Evolutionary conservation across 2,888 invertebrate genomes (phyloP).

Genomic region (Plutella xylostella): DNA sequence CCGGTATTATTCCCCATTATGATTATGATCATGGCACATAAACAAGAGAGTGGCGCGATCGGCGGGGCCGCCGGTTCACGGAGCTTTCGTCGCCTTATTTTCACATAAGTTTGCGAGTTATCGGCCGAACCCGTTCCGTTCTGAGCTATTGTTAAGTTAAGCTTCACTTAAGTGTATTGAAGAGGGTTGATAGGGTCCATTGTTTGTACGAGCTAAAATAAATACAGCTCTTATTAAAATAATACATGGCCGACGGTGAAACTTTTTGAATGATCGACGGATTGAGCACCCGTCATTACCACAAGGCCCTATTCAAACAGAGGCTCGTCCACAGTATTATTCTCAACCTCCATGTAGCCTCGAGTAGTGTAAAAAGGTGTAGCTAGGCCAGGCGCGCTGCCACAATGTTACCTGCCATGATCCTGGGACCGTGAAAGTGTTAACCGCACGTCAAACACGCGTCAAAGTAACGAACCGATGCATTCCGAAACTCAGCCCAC

Average conservation of each 20-base stretch:
- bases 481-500: conserved; percentile 45
- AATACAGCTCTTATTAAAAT: not conserved
- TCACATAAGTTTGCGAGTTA: conserved; percentile 39
- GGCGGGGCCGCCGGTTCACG: conserved; percentile 27
- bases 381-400: too few relatives aligned
- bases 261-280: too few relatives aligned
- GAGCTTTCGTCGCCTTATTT: conserved; percentile 30
- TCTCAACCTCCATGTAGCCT: too few relatives aligned
- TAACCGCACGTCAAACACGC: conserved; percentile 55
- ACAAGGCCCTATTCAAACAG: too few relatives aligned
- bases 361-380: too few relatives aligned
- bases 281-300: too few relatives aligned
- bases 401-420: too few relatives aligned
- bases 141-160: conserved; percentile 2
- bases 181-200: not conserved
- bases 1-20: conserved; percentile 54
- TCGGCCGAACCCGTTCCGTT: conserved; percentile 11
- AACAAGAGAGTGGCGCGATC: conserved; percentile 41
- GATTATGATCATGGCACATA: conserved; percentile 43
- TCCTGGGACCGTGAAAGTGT: conserved; percentile 47
- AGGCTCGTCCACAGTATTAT: too few relatives aligned
- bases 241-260: too few relatives aligned
- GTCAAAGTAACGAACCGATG: conserved; percentile 35
- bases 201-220: conserved; percentile 1
- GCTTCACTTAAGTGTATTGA: not conserved